These are phyloP conservation scores for Neogobius melanostomus DNA, from an alignment of 2,113 vertebrate genomes.

Conservation along the genomic window DNA sequence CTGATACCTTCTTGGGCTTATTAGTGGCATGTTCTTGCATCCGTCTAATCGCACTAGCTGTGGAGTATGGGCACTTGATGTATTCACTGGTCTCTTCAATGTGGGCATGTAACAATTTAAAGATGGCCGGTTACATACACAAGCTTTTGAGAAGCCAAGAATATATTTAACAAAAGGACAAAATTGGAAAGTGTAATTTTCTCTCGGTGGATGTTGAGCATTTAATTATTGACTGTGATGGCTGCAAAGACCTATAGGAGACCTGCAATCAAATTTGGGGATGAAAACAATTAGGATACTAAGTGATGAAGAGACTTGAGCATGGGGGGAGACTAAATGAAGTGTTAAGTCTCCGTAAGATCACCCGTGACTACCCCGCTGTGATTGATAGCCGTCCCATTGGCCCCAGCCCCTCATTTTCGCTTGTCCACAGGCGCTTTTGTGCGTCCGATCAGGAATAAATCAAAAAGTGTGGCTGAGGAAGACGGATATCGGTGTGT, in stretches of 20 bases:
- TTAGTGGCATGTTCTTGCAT: constrained; percentile 61
- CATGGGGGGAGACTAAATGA: constrained; percentile 68
- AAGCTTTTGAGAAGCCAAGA: neutral
- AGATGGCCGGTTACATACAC: constrained; percentile 12
- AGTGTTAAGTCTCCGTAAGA: constrained; percentile 71
- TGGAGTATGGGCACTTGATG: constrained; percentile 51
- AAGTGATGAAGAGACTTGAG: constrained; percentile 72
- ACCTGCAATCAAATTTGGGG: constrained; percentile 69
- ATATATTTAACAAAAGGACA: constrained; percentile 1
- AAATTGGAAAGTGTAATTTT: constrained; percentile 36
- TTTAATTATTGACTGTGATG: constrained; percentile 68
- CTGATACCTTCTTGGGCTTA: constrained; percentile 59
- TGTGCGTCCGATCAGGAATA: constrained; percentile 79
- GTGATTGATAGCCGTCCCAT: constrained; percentile 78
- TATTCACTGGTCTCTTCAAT: constrained; percentile 42
- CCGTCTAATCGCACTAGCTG: constrained; percentile 57
- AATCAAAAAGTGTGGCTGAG: constrained; percentile 77
- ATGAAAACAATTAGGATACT: constrained; percentile 73
- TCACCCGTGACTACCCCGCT: constrained; percentile 67
- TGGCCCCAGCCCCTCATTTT: constrained; percentile 71
- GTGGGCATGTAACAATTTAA: constrained; percentile 41
- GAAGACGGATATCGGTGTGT: constrained; percentile 74
- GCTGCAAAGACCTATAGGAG: constrained; percentile 56
- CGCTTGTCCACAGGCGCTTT: constrained; percentile 70
- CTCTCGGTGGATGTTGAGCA: constrained; percentile 57